A percentile compares a stretch with the other conserved stretches of the same genome.
Conservation (phyloP, 2,113 vertebrate genomes). For the Mus spicilegus region DNA sequence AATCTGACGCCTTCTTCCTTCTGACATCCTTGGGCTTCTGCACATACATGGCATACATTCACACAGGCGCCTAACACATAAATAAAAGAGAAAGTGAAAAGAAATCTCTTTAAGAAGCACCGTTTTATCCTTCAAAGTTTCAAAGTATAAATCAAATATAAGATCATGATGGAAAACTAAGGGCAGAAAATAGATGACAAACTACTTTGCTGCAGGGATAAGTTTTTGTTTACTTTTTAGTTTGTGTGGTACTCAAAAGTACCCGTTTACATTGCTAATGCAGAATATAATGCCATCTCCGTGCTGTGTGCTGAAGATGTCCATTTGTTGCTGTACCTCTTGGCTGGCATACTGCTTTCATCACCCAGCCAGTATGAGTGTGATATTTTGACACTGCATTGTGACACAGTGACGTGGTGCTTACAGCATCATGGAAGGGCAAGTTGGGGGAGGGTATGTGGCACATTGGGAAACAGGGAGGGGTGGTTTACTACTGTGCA, state of each 20-base stretch:
- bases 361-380: constrained; percentile 27
- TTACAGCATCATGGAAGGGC: constrained; percentile 61
- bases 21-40: not conserved
- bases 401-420: constrained; percentile 61
- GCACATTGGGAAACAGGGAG: constrained; percentile 36
- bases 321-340: not conserved
- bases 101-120: not conserved
- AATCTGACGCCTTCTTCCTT: not conserved
- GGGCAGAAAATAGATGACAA: constrained; percentile 3
- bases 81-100: not conserved
- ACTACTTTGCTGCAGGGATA: not conserved
- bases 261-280: not conserved
- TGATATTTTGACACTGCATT: constrained; percentile 69
- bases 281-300: not conserved
- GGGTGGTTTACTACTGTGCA: constrained; percentile 51
- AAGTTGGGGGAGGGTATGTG: constrained; percentile 11
- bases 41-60: not conserved
- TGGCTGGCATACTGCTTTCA: constrained; percentile 55
- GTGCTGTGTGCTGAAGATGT: not conserved
- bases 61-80: not conserved
- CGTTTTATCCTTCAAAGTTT: constrained; percentile 26
- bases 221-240: not conserved
- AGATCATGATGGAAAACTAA: constrained; percentile 16
- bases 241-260: not conserved
- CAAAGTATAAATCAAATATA: constrained; percentile 4